Evolutionary conservation across 2,113 vertebrate genomes (phyloP), one percentile per base, ranked within the genome.

Genomic region (Engystomops pustulosus): DNA sequence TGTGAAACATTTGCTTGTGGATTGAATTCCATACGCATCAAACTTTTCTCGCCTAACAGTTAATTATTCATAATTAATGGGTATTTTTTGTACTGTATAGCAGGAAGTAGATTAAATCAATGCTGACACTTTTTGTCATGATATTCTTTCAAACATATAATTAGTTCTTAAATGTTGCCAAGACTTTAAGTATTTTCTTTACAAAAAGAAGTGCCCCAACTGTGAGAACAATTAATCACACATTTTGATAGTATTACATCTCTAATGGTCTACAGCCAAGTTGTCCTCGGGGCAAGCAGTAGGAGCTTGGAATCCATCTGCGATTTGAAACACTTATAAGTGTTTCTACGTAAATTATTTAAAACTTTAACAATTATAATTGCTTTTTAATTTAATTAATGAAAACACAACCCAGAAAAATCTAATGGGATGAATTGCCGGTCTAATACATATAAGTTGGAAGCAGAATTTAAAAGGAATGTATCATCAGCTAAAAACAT

Each of bases 201-300:
- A 11, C 12, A 47, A 75, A 47, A 82, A 34, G 68, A 60, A 65
- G 36, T 12, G 65, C 62, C 27, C 81, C 20, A 76, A 76, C 81
- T 83, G 80, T 58, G 71, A 76, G 65, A 32, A 83, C 69, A 75
- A 83, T 83, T 83, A 83, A 83, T 75, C 71, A 83, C 71, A 67
- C 70, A 47, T 76, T 83, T 83, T 75, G 70, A 75, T 83, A 67
- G 60, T 76, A 83, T 75, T 74, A 75, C 72, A 83, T 18, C 74
- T 83, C 44, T 83, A 75, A 83, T 62, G 70, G 69, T 83, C 38
- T 62, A 65, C 55, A 62, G 55, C 55, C 69, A 83, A 62, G 70
- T 55, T 75, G 55, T 75, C 81, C 70, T 75, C 70, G 23, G 55
- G 81, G 81, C 81, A 49, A 75, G 51, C 81, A 83, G 55, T 72